These are phyloP conservation scores for Aquatica leii DNA, from an alignment of 2,888 invertebrate genomes.

Conservation along the genomic window DNA sequence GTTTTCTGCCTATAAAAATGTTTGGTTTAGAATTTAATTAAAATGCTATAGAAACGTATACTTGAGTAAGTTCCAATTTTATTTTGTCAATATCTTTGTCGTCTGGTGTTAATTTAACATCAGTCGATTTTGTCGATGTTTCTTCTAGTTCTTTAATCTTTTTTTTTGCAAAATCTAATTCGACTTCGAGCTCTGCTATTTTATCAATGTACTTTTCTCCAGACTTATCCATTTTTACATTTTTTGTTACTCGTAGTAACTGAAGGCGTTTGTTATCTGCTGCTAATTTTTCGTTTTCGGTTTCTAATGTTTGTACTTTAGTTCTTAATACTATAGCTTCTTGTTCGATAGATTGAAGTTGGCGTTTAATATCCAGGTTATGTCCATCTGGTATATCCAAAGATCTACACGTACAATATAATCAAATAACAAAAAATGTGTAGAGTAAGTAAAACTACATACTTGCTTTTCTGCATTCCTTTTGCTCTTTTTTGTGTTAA, in stretches of 20 bases:
- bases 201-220: conserved; percentile 68
- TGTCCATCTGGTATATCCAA: conserved; percentile 68
- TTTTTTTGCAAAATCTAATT: conserved; percentile 67
- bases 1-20: conserved; percentile 66
- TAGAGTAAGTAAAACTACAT: conserved; percentile 55
- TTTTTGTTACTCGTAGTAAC: conserved; percentile 66
- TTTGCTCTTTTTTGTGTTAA: conserved; percentile 68
- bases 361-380: conserved; percentile 74
- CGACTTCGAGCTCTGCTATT: conserved; percentile 69
- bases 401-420: conserved; percentile 63
- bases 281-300: conserved; percentile 77
- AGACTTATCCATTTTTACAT: conserved; percentile 65
- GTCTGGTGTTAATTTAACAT: conserved; percentile 50
- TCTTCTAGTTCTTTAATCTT: conserved; percentile 67
- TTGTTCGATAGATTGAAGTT: conserved; percentile 80
- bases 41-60: conserved; percentile 7
- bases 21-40: conserved; percentile 9
- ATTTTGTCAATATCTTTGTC: conserved; percentile 59
- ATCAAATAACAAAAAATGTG: background rate
- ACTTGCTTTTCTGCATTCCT: conserved; percentile 72
- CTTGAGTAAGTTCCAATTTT: conserved; percentile 26
- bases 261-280: conserved; percentile 78
- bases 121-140: conserved; percentile 39
- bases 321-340: conserved; percentile 74
- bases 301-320: conserved; percentile 74